Evolutionary conservation across 2,113 vertebrate species (phyloP).

Genomic region (Lophius piscatorius): DNA sequence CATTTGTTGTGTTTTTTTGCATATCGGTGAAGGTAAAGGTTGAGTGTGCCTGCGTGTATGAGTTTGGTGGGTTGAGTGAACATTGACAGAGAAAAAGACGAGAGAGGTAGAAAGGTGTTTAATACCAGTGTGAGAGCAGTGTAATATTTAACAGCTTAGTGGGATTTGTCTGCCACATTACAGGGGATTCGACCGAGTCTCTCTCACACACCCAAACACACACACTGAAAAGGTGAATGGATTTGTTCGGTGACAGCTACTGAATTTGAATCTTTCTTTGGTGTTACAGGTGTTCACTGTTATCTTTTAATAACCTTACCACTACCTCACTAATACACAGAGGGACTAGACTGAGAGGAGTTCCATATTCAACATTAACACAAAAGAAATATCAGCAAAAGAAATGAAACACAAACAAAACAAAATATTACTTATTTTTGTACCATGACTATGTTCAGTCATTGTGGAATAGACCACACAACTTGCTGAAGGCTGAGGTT

Average conservation of each 20-base stretch:
- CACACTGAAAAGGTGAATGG: slow-evolving; percentile 32
- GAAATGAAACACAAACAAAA: too few relatives aligned
- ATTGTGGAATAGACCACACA: too few relatives aligned
- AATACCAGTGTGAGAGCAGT: slow-evolving; percentile 68
- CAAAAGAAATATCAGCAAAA: too few relatives aligned
- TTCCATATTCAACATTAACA: too few relatives aligned
- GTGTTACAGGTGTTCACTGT: not conserved
- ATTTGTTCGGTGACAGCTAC: slow-evolving; percentile 29
- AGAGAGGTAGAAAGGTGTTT: slow-evolving; percentile 56
- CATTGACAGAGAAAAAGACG: slow-evolving; percentile 10
- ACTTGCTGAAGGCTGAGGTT: too few relatives aligned
- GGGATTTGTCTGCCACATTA: slow-evolving; percentile 75
- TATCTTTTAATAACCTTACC: not conserved
- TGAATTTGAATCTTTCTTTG: slow-evolving; percentile 39
- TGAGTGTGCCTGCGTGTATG: slow-evolving; percentile 10
- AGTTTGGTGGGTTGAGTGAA: slow-evolving; percentile 33
- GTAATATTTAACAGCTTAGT: slow-evolving; percentile 77
- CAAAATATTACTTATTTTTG: too few relatives aligned
- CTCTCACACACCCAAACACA: slow-evolving; percentile 10
- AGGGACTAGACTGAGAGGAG: too few relatives aligned
- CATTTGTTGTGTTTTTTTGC: slow-evolving; percentile 51
- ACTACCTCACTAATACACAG: too few relatives aligned
- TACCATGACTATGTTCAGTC: too few relatives aligned
- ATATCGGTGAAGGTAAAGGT: slow-evolving; percentile 41
- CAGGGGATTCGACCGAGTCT: slow-evolving; percentile 53